Conservation (phyloP, 2,888 invertebrate species). For the Epinotia nisella region DNA sequence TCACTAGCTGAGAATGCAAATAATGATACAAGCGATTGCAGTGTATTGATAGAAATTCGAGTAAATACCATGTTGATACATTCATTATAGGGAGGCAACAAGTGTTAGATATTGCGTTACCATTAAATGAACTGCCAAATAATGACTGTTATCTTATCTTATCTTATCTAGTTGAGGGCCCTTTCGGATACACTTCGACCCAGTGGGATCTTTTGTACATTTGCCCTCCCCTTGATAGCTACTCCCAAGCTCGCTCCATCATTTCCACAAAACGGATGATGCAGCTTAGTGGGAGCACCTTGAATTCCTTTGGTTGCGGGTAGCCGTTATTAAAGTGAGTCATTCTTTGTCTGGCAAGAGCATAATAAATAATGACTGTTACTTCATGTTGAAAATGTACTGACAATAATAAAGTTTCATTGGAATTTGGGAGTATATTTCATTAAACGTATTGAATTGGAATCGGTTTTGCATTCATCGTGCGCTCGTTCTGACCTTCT, state of each 20-base stretch:
- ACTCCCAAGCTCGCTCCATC: too few relatives aligned
- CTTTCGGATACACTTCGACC: too few relatives aligned
- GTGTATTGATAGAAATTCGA: constrained; percentile 25
- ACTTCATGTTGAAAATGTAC: neutral
- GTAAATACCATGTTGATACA: constrained; percentile 31
- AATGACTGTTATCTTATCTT: constrained; percentile 8
- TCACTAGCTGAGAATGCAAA: constrained; percentile 48
- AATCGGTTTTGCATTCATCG: neutral
- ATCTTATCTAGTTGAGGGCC: too few relatives aligned
- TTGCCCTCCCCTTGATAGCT: too few relatives aligned
- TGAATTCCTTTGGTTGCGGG: too few relatives aligned
- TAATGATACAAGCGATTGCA: constrained; percentile 47
- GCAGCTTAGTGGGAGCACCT: too few relatives aligned
- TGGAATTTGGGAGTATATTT: neutral
- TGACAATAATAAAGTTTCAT: neutral
- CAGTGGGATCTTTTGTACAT: too few relatives aligned
- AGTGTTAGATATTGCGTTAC: constrained; percentile 40
- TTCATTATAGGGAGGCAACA: constrained; percentile 32
- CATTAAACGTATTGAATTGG: neutral
- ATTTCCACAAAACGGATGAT: too few relatives aligned
- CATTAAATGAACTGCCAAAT: constrained; percentile 21
- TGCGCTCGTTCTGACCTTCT: neutral
- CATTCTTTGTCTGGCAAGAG: too few relatives aligned
- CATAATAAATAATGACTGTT: constrained; percentile 17
- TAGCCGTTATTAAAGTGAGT: too few relatives aligned